Evolutionary conservation across 2,888 invertebrate genomes (phyloP).

Genomic region (Agriotes lineatus): DNA sequence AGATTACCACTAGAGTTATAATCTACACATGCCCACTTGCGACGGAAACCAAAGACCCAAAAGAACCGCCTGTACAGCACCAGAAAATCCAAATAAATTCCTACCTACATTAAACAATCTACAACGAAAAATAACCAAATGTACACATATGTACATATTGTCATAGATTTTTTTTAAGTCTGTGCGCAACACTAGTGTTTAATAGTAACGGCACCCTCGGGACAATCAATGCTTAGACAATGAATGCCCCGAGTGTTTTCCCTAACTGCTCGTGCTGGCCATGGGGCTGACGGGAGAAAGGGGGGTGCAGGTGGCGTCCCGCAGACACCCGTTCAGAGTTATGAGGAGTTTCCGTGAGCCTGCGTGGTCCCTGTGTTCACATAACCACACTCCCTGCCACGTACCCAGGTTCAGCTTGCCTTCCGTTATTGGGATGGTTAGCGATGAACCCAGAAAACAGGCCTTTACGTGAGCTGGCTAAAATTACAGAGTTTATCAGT

Average conservation of each 20-base stretch:
- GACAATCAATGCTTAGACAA: conserved; percentile 66
- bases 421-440: conserved; percentile 96
- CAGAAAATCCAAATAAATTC: conserved; percentile 47
- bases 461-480: conserved; percentile 98
- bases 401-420: conserved; percentile 95
- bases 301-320: conserved; percentile 88
- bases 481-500: no score
- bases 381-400: conserved; percentile 99
- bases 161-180: conserved; percentile 63
- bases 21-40: conserved; percentile 37
- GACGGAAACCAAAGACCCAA: conserved; percentile 27
- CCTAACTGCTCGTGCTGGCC: conserved; percentile 94
- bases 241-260: conserved; percentile 71
- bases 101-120: conserved; percentile 45
- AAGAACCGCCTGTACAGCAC: conserved; percentile 53
- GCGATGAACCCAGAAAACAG: conserved; percentile 93
- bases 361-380: conserved; percentile 97
- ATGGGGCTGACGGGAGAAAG: conserved; percentile 87
- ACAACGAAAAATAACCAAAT: conserved; percentile 56
- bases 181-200: conserved; percentile 55
- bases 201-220: conserved; percentile 56
- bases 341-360: conserved; percentile 88
- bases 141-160: conserved; percentile 68
- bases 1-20: conserved; percentile 29
- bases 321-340: conserved; percentile 90